phyloP scores from a whole-genome alignment of 2,888 invertebrate species.

The Hemithea aestivaria region DNA sequence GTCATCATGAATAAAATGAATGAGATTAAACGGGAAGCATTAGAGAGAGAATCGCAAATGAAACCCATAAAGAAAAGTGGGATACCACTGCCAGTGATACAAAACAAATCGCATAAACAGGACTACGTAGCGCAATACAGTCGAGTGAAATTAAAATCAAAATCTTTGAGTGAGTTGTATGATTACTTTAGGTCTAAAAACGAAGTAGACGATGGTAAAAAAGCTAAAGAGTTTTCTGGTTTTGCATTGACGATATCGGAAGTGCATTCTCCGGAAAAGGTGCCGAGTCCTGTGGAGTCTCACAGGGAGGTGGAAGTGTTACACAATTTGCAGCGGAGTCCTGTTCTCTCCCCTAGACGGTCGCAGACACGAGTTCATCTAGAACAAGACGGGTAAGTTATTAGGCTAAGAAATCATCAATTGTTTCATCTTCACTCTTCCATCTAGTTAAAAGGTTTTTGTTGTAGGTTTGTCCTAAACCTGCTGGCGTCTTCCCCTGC shows the following conservation, averaged over 20 bases:
- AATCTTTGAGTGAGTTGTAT: slow-evolving; percentile 70
- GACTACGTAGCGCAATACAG: slow-evolving; percentile 41
- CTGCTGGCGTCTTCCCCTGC: slow-evolving; percentile 57
- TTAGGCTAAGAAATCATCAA: slow-evolving; percentile 20
- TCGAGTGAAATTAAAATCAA: slow-evolving; percentile 65
- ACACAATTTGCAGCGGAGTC: slow-evolving; percentile 84
- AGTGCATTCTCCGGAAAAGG: slow-evolving; percentile 57
- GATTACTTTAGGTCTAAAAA: slow-evolving; percentile 71
- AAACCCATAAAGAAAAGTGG: slow-evolving; percentile 55
- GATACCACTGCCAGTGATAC: slow-evolving; percentile 65
- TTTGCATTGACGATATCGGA: slow-evolving; percentile 61
- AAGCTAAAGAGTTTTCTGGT: slow-evolving; percentile 47
- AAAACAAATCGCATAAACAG: slow-evolving; percentile 44
- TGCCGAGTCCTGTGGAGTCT: slow-evolving; percentile 71
- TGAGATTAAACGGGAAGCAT: slow-evolving; percentile 54
- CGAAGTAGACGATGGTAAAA: slow-evolving; percentile 36
- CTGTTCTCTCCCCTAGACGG: slow-evolving; percentile 74
- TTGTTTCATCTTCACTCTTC: no score
- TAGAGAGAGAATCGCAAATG: slow-evolving; percentile 41
- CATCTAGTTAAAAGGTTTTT: background rate
- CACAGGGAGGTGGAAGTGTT: slow-evolving; percentile 84
- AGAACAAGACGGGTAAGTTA: slow-evolving; percentile 66
- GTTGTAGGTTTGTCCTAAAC: slow-evolving; percentile 59
- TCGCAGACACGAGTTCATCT: slow-evolving; percentile 61
- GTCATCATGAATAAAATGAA: slow-evolving; percentile 51